These are phyloP conservation scores for Ginglymostoma cirratum DNA, from an alignment of 2,113 vertebrate genomes.

Conservation along the genomic window DNA sequence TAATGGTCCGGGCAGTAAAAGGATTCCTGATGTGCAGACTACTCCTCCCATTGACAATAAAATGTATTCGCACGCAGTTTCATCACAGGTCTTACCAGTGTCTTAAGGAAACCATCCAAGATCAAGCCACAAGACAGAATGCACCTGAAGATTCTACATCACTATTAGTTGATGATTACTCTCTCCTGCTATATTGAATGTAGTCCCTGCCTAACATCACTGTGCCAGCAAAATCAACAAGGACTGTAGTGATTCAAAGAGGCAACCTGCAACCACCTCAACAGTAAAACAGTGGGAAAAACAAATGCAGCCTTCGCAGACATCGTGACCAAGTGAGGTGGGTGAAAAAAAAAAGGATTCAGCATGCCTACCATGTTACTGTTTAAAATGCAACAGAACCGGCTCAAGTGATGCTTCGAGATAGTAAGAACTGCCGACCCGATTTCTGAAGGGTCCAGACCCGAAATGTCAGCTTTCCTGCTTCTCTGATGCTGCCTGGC, in stretches of 20 bases:
- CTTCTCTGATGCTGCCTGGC: too few species aligned
- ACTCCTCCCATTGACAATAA: neutral
- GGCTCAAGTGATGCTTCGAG: neutral
- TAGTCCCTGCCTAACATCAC: neutral
- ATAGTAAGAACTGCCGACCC: too few species aligned
- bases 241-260: neutral
- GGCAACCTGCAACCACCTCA: neutral
- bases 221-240: neutral
- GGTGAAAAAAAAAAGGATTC: neutral
- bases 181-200: neutral
- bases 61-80: neutral
- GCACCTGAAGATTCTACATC: neutral
- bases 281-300: neutral
- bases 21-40: neutral
- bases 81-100: neutral
- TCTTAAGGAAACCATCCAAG: too few species aligned
- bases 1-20: neutral
- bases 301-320: neutral
- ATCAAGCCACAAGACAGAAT: too few species aligned
- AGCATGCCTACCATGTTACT: neutral
- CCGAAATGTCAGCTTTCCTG: too few species aligned
- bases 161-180: neutral
- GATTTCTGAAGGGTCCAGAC: too few species aligned
- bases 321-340: too few species aligned
- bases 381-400: neutral